phyloP scores from a whole-genome alignment of 1,140 invertebrate genomes.

The Nephotettix cincticeps region DNA sequence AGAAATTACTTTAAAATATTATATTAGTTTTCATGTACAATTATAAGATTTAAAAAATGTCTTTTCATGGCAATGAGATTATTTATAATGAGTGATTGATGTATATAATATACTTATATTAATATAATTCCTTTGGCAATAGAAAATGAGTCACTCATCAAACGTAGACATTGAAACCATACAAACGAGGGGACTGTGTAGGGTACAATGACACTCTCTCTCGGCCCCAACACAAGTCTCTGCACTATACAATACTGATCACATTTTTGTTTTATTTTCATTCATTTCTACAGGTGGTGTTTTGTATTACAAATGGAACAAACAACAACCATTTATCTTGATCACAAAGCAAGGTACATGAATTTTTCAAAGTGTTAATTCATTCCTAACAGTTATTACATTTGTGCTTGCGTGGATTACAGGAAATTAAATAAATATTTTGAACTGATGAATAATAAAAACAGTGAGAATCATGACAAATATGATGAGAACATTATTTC shows the following conservation, averaged over 20 bases:
- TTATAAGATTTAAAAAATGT: slow-evolving; percentile 7
- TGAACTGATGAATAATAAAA: too few relatives aligned
- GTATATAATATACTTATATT: slow-evolving; percentile 7
- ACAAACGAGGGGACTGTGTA: not conserved
- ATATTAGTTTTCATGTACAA: slow-evolving; percentile 5
- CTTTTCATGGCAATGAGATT: slow-evolving; percentile 14
- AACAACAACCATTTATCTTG: too few relatives aligned
- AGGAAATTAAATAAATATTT: too few relatives aligned
- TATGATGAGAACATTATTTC: too few relatives aligned
- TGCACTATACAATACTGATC: not conserved
- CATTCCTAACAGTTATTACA: too few relatives aligned
- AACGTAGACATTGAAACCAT: slow-evolving; percentile 19
- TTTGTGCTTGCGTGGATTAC: too few relatives aligned
- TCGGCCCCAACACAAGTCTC: too few relatives aligned
- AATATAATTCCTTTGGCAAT: slow-evolving; percentile 35
- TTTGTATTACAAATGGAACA: too few relatives aligned
- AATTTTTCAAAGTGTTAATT: too few relatives aligned
- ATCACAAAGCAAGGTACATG: too few relatives aligned
- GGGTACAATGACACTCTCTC: slow-evolving; percentile 30
- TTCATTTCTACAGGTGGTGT: slow-evolving; percentile 16
- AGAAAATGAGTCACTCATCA: slow-evolving; percentile 22
- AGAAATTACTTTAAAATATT: not conserved
- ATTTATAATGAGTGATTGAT: slow-evolving; percentile 21
- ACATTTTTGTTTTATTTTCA: not conserved
- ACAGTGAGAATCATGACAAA: too few relatives aligned